Evolutionary conservation across 2,797 vertebrate species (phyloP).

Genomic region (Poecilia picta): DNA sequence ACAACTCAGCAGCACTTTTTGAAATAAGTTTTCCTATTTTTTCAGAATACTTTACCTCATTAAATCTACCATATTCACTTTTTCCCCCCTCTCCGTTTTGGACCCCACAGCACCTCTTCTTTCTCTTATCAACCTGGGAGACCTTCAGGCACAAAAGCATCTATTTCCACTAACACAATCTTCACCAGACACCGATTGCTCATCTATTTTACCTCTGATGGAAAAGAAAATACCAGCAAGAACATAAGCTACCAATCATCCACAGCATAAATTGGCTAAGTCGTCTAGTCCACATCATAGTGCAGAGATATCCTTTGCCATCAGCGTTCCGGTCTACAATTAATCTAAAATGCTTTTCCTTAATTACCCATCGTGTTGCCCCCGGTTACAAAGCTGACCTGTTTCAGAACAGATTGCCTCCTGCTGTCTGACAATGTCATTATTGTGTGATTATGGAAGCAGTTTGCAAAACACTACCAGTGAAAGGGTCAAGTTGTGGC

Average conservation of each 20-base stretch:
- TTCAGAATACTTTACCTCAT: constrained; percentile 10
- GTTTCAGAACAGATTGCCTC: constrained; percentile 44
- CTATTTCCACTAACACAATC: constrained; percentile 56
- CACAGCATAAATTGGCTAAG: constrained; percentile 46
- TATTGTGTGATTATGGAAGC: constrained; percentile 42
- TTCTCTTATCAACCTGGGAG: constrained; percentile 24
- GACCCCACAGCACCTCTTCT: constrained; percentile 25
- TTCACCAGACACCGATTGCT: constrained; percentile 34
- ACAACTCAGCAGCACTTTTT: not conserved
- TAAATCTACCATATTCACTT: constrained; percentile 34
- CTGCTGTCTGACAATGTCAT: constrained; percentile 56
- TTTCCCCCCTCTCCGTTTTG: constrained; percentile 27
- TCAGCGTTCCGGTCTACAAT: constrained; percentile 45
- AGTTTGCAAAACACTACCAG: constrained; percentile 45
- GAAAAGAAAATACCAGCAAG: constrained; percentile 36
- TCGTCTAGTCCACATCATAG: constrained; percentile 26
- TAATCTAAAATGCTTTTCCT: constrained; percentile 61
- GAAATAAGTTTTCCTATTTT: not conserved
- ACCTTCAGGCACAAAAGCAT: constrained; percentile 44
- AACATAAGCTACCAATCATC: constrained; percentile 40
- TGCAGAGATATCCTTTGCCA: constrained; percentile 41
- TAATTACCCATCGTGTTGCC: constrained; percentile 56
- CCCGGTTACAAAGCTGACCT: constrained; percentile 59
- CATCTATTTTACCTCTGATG: constrained; percentile 37
- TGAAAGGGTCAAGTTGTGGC: constrained; percentile 44